Conservation (phyloP, 2,113 vertebrate species). For the Mionectes macconnelli region DNA sequence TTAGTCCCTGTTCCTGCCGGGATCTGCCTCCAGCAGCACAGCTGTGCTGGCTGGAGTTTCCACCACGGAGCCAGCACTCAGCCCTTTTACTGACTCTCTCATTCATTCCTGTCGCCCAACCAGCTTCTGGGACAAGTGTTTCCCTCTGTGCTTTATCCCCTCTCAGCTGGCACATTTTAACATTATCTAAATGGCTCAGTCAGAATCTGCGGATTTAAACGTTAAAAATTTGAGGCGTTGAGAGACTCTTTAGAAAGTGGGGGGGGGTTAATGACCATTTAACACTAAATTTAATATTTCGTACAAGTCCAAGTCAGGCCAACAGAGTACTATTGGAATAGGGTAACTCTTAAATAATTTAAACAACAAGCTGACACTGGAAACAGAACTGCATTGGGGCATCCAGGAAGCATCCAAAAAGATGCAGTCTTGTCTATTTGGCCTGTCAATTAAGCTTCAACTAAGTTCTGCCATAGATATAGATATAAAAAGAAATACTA, state of each 20-base stretch:
- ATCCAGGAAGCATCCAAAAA: neutral
- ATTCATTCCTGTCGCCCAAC: neutral
- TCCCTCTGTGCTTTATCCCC: neutral
- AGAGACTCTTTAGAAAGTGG: neutral
- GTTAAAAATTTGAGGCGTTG: neutral
- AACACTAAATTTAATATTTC: neutral
- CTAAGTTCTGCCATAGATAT: neutral
- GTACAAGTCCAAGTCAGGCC: neutral
- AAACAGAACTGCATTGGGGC: neutral
- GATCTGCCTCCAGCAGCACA: neutral
- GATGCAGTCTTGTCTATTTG: neutral
- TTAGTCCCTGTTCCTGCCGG: neutral
- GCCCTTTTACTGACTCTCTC: neutral
- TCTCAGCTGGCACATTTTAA: neutral
- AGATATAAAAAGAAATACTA: neutral
- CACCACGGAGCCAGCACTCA: neutral
- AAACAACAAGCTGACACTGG: neutral
- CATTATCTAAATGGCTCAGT: neutral
- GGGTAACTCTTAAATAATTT: neutral
- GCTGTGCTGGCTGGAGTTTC: neutral
- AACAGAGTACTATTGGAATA: neutral
- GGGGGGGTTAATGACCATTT: rapidly evolving
- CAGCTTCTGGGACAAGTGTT: neutral
- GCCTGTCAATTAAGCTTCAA: neutral
- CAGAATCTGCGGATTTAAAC: neutral